phyloP scores from a whole-genome alignment of 2,888 invertebrate genomes.

The Phaedon cochleariae region DNA sequence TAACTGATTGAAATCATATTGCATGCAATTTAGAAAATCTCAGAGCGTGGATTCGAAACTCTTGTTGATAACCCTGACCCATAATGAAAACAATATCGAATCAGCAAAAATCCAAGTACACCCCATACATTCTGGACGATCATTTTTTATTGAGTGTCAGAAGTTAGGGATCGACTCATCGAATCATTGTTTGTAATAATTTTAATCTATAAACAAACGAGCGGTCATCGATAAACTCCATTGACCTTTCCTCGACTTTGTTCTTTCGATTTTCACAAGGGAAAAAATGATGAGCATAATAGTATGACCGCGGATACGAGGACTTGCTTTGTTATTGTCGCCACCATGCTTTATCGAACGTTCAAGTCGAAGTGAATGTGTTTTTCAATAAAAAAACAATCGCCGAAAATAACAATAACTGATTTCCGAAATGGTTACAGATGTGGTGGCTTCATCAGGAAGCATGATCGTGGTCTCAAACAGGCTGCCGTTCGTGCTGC shows the following conservation, averaged over 20 bases:
- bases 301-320: neutral
- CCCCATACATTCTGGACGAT: too few relatives aligned
- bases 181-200: neutral
- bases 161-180: neutral
- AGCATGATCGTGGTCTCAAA: constrained; percentile 93
- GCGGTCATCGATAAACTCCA: constrained; percentile 23
- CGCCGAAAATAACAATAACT: constrained; percentile 2
- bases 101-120: too few relatives aligned
- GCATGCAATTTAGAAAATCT: too few relatives aligned
- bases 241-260: constrained; percentile 29
- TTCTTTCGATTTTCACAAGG: constrained; percentile 19
- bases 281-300: constrained; percentile 15
- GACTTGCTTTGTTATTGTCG: neutral
- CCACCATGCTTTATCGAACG: neutral
- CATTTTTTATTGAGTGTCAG: neutral
- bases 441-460: constrained; percentile 64
- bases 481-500: constrained; percentile 86
- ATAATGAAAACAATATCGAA: too few relatives aligned
- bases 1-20: too few relatives aligned
- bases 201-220: constrained; percentile 3
- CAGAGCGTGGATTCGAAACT: too few relatives aligned
- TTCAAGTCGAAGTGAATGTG: neutral
- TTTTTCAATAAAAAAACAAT: neutral
- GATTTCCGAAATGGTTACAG: constrained; percentile 47
- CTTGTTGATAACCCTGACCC: too few relatives aligned